A percentile compares a stretch with the other conserved stretches of the same genome.
Conservation (phyloP, 2,888 invertebrate genomes). For the Tachina fera region DNA sequence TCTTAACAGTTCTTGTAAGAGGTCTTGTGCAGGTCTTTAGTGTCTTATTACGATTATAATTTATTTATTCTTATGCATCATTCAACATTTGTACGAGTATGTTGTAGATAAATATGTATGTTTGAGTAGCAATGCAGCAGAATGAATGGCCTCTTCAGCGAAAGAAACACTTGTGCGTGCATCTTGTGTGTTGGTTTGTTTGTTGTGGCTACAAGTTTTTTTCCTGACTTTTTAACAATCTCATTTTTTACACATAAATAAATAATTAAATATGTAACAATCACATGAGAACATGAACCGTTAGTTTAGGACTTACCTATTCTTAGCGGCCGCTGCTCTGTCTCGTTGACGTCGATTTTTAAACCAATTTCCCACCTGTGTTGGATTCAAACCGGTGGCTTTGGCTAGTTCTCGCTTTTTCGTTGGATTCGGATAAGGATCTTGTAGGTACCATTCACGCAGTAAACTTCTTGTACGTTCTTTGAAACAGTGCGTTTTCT, state of each 20-base stretch:
- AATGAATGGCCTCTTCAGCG: constrained; percentile 4
- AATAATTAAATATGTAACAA: neutral
- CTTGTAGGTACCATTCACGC: constrained; percentile 99
- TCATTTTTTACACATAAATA: neutral
- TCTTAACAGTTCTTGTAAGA: too few relatives aligned
- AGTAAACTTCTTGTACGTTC: constrained; percentile 96
- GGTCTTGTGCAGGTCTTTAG: too few relatives aligned
- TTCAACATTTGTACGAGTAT: constrained; percentile 1
- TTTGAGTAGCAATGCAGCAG: neutral
- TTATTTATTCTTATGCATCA: constrained; percentile 36
- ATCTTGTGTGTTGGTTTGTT: constrained; percentile 13
- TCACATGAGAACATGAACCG: neutral
- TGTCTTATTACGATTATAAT: constrained; percentile 1
- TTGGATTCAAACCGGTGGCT: constrained; percentile 95
- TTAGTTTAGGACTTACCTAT: constrained; percentile 88
- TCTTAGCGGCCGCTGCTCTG: constrained; percentile 96
- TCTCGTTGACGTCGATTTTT: constrained; percentile 94
- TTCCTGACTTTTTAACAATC: neutral
- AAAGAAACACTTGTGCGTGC: constrained; percentile 67
- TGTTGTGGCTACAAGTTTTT: constrained; percentile 19
- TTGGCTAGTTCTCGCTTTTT: constrained; percentile 96
- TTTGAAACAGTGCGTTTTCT: constrained; percentile 98
- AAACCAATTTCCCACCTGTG: constrained; percentile 97
- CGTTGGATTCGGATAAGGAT: constrained; percentile 97
- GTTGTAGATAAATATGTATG: neutral